Evolutionary conservation across 2,797 vertebrate species (phyloP).

Genomic region (Geotrypetes seraphini): DNA sequence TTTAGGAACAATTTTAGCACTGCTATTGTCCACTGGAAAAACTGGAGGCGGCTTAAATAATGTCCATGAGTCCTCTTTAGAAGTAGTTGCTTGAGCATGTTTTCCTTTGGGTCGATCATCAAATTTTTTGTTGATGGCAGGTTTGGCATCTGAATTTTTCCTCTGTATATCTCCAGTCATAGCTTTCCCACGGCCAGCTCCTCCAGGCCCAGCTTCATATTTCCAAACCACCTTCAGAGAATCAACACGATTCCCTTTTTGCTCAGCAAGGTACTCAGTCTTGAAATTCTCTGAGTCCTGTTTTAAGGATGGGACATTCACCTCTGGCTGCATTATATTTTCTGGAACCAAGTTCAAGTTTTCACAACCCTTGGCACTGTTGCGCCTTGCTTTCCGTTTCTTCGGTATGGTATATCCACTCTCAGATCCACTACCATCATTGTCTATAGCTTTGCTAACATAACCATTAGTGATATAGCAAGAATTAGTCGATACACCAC

Average conservation of each 20-base stretch:
- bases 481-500: slow-evolving; percentile 66
- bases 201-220: slow-evolving; percentile 43
- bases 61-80: slow-evolving; percentile 97
- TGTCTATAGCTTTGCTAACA: slow-evolving; percentile 72
- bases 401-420: slow-evolving; percentile 90
- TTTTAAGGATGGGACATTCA: slow-evolving; percentile 36
- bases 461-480: slow-evolving; percentile 86
- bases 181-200: slow-evolving; percentile 47
- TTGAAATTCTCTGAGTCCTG: slow-evolving; percentile 59
- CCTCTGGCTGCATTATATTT: slow-evolving; percentile 72
- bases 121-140: slow-evolving; percentile 71
- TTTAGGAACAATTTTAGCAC: slow-evolving; percentile 98
- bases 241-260: slow-evolving; percentile 62
- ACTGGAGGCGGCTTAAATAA: slow-evolving; percentile 95
- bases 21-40: slow-evolving; percentile 98
- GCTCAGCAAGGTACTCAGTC: slow-evolving; percentile 55
- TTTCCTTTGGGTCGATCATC: slow-evolving; percentile 90
- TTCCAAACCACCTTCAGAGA: slow-evolving; percentile 60
- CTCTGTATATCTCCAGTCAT: slow-evolving; percentile 61
- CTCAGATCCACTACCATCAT: slow-evolving; percentile 89
- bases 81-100: slow-evolving; percentile 52
- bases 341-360: slow-evolving; percentile 70
- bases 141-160: slow-evolving; percentile 84
- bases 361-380: slow-evolving; percentile 75
- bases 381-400: slow-evolving; percentile 81